Percentiles rank a stretch among this genome's conserved stretches.
phyloP scores from a whole-genome alignment of 2,888 invertebrate species.

The Noctua comes region DNA sequence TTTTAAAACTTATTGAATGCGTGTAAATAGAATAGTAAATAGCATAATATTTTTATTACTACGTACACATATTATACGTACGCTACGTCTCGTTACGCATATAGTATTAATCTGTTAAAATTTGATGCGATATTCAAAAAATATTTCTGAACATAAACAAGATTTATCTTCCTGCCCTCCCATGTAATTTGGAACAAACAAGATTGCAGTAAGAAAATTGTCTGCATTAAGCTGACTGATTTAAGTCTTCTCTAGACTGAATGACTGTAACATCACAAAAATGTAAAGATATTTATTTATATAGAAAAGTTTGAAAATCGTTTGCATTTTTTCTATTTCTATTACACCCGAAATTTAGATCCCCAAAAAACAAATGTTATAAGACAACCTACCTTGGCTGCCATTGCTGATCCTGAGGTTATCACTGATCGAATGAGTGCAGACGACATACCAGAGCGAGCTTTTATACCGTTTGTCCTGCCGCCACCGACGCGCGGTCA shows the following conservation, averaged over 20 bases:
- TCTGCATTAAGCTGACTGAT: neutral
- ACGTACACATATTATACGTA: too few species aligned
- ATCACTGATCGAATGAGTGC: constrained; percentile 78
- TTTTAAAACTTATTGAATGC: neutral
- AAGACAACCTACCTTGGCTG: constrained; percentile 78
- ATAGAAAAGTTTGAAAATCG: neutral
- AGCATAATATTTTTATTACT: too few species aligned
- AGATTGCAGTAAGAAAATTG: neutral
- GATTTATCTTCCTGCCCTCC: too few species aligned
- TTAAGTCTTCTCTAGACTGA: too few species aligned
- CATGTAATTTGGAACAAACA: neutral
- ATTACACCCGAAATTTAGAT: neutral
- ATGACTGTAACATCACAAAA: neutral
- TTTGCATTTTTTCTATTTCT: too few species aligned
- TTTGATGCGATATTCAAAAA: neutral
- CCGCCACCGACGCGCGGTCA: constrained; percentile 48
- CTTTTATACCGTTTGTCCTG: constrained; percentile 74
- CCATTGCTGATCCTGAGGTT: constrained; percentile 78
- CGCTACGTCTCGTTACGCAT: too few species aligned
- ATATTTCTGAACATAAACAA: neutral
- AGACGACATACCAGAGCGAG: constrained; percentile 51
- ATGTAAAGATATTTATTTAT: neutral
- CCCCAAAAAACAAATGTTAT: neutral
- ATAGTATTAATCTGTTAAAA: neutral
- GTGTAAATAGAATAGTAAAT: neutral